Percentiles rank a stretch among this genome's conserved stretches.
phyloP scores from a whole-genome alignment of 2,113 vertebrate species.

The Charina bottae region DNA sequence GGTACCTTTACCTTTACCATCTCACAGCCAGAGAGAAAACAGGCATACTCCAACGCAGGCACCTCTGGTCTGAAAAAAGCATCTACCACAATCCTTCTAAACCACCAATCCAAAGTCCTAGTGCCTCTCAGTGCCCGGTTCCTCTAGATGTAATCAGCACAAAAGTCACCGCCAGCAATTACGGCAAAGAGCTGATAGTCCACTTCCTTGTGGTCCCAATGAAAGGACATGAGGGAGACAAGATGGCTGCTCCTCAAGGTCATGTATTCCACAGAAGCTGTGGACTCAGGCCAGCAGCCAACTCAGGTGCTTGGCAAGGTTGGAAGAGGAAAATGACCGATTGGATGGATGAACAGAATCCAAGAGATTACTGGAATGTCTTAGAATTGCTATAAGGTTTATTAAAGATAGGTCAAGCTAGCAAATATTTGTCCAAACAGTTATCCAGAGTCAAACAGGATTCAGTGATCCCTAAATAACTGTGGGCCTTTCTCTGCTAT shows the following conservation, averaged over 20 bases:
- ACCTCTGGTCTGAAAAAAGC: not conserved
- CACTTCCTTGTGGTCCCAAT: not conserved
- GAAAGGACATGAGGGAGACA: not conserved
- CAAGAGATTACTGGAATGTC: not conserved
- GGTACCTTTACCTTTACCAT: too few species aligned
- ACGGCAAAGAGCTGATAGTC: not conserved
- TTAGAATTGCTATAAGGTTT: not conserved
- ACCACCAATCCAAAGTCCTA: not conserved
- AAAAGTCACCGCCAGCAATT: not conserved
- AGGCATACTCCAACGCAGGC: not conserved
- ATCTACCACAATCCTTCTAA: not conserved
- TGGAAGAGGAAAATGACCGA: not conserved
- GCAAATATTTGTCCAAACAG: not conserved
- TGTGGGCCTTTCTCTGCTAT: not conserved
- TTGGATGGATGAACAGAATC: not conserved
- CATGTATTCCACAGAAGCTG: not conserved
- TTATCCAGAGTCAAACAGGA: too few species aligned
- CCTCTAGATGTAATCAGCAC: not conserved
- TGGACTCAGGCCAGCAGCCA: not conserved
- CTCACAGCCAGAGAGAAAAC: not conserved
- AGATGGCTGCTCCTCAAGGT: not conserved
- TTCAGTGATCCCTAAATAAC: not conserved
- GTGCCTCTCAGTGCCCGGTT: not conserved
- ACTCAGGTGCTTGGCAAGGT: not conserved
- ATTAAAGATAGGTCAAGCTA: not conserved